Evolutionary conservation across 1,140 invertebrate species (phyloP).

Genomic region (Helicoverpa zea): DNA sequence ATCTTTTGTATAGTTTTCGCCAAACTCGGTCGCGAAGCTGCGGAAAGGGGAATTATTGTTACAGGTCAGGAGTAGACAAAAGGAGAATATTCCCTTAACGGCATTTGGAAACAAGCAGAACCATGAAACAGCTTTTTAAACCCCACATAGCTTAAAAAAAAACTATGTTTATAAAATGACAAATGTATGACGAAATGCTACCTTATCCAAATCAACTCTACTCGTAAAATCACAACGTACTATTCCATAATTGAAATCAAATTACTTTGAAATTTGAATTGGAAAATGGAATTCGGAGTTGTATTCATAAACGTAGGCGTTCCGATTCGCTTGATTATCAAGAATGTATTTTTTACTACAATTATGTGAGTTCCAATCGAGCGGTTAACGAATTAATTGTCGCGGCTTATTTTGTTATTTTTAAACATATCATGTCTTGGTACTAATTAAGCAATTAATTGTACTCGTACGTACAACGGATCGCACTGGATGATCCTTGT

Average conservation of each 20-base stretch:
- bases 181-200: neutral
- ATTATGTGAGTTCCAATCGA: neutral
- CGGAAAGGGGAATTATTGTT: no score
- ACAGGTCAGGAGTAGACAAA: no score
- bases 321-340: slow-evolving; percentile 6
- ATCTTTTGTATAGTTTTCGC: no score
- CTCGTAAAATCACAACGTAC: neutral
- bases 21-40: no score
- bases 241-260: slow-evolving; percentile 5
- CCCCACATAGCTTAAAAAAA: neutral
- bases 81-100: no score
- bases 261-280: slow-evolving; percentile 18
- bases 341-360: slow-evolving; percentile 26
- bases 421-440: neutral
- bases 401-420: slow-evolving; percentile 2
- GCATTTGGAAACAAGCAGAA: no score
- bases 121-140: no score
- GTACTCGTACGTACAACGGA: neutral
- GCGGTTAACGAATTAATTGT: neutral
- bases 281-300: slow-evolving; percentile 2
- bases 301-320: slow-evolving; percentile 12
- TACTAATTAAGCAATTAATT: slow-evolving; percentile 14
- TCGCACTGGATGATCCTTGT: no score
- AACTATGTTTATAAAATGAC: neutral
- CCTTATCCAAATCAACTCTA: neutral